Percentiles rank a stretch among this genome's conserved stretches.
Conservation (phyloP, 2,797 vertebrate genomes). For the Morelia viridis region DNA sequence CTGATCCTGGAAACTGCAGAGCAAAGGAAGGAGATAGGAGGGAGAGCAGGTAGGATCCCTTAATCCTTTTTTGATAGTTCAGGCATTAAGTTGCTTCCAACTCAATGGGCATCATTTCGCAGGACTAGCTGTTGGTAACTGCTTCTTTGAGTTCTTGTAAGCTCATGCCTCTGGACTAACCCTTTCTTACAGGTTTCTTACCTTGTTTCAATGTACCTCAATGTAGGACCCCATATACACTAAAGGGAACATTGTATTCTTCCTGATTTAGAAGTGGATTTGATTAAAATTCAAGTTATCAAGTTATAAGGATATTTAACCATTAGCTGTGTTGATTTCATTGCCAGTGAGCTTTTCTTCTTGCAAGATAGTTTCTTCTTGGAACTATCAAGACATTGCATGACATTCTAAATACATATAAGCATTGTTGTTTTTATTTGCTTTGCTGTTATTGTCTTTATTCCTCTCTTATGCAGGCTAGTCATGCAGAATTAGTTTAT, state of each 20-base stretch:
- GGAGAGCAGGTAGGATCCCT: neutral
- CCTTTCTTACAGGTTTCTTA: neutral
- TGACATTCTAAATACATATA: conserved; percentile 55
- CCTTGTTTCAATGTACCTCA: neutral
- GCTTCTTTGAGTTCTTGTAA: neutral
- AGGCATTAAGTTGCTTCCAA: neutral
- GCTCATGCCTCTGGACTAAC: neutral
- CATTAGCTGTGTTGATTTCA: neutral
- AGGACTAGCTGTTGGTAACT: neutral
- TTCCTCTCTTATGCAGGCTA: conserved; percentile 45
- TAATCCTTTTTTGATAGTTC: neutral
- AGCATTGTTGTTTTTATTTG: conserved; percentile 12
- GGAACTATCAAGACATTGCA: conserved; percentile 57
- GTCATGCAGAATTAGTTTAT: conserved; percentile 43
- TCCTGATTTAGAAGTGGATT: neutral
- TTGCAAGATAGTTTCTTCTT: conserved; percentile 38
- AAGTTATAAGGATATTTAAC: neutral
- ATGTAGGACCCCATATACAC: neutral
- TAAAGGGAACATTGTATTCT: neutral
- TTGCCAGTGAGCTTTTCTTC: conserved; percentile 58
- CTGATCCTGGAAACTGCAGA: neutral
- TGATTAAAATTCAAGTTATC: neutral
- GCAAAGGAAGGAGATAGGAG: neutral
- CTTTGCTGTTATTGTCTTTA: conserved; percentile 38
- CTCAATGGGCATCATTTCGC: neutral